phyloP scores from a whole-genome alignment of 2,797 vertebrate genomes.

The Neosilurus mollespiculum region DNA sequence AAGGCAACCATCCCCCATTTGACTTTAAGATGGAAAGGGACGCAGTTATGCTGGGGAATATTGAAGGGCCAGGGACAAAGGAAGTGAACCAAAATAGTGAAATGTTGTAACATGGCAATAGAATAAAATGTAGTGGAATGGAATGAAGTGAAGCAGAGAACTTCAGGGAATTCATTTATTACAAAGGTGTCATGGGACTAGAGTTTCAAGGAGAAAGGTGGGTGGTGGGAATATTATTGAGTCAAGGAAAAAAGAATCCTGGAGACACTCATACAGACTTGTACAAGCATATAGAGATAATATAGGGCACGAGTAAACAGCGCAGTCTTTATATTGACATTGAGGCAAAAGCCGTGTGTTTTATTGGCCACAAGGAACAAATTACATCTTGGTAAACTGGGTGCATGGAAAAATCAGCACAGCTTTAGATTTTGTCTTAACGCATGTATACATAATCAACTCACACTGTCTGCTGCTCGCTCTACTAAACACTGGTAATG shows the following conservation, averaged over 20 bases:
- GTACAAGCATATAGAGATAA: background rate
- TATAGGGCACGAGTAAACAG: background rate
- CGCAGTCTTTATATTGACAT: background rate
- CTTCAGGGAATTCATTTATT: slow-evolving; percentile 17
- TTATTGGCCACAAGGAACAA: background rate
- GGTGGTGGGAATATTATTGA: background rate
- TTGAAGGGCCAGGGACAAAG: background rate
- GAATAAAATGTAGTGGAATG: slow-evolving; percentile 3
- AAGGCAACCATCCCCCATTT: background rate
- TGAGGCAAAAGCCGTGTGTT: background rate
- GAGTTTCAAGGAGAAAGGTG: background rate
- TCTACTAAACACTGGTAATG: slow-evolving; percentile 30
- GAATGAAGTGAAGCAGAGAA: background rate
- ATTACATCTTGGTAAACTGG: background rate
- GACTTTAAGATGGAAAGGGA: background rate
- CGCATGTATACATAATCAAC: background rate
- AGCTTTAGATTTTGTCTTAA: background rate
- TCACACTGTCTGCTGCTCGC: background rate
- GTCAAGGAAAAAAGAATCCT: background rate
- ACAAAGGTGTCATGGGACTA: background rate
- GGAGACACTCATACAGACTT: background rate
- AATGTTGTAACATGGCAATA: background rate
- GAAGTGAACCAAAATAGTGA: slow-evolving; percentile 10
- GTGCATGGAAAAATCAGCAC: background rate
- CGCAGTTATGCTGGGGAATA: background rate